These are phyloP conservation scores for Pontoporia blainvillei DNA, from an alignment of 2,113 vertebrate genomes.

Conservation along the genomic window DNA sequence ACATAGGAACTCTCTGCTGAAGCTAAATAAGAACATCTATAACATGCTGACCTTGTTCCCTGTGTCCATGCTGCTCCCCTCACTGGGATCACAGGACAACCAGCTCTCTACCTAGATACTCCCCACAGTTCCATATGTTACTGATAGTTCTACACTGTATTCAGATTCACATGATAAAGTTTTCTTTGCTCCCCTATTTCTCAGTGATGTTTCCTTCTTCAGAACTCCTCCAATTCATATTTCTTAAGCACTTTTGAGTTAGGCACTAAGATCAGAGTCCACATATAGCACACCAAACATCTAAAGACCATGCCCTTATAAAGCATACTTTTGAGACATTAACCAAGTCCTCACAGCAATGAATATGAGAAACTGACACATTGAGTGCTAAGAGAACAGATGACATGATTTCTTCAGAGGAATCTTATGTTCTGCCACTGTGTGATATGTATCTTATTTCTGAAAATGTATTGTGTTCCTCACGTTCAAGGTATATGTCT, in stretches of 20 bases:
- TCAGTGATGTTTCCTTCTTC: background rate
- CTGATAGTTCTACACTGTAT: background rate
- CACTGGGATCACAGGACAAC: background rate
- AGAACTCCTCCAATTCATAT: background rate
- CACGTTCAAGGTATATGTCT: background rate
- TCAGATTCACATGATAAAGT: background rate
- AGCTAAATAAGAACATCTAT: background rate
- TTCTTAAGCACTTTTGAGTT: background rate
- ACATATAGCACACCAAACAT: background rate
- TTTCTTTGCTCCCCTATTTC: background rate
- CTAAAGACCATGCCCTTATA: background rate
- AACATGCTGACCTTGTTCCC: background rate
- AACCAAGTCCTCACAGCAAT: background rate
- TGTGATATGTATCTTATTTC: background rate
- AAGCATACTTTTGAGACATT: background rate
- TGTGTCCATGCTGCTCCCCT: background rate
- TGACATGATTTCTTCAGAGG: background rate
- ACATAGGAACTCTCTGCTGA: background rate
- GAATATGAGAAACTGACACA: background rate
- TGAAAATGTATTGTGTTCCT: background rate
- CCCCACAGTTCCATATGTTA: background rate
- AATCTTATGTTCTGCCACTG: background rate
- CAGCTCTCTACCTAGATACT: background rate
- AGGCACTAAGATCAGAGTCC: background rate
- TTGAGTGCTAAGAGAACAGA: background rate